A percentile compares a stretch with the other conserved stretches of the same genome.
Evolutionary conservation across 2,888 invertebrate species (phyloP).

Genomic region (Neria commutata): DNA sequence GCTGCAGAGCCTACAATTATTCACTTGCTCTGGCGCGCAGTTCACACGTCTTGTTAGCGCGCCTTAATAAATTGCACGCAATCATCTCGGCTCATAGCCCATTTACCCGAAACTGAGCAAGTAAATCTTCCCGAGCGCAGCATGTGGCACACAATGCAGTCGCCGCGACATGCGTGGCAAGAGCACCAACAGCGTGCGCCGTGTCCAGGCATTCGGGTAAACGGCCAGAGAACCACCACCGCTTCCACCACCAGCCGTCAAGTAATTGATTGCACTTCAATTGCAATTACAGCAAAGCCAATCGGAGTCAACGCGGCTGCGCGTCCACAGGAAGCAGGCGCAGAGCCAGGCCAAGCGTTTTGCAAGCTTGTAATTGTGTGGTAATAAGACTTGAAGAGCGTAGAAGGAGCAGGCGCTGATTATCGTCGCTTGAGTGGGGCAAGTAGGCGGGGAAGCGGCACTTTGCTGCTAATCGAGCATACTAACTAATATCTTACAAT

Average conservation of each 20-base stretch:
- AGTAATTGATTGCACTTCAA: slow-evolving; percentile 55
- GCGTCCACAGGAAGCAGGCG: neutral
- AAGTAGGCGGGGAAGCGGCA: slow-evolving; percentile 9
- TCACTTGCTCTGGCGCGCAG: slow-evolving; percentile 40
- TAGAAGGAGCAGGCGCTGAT: too few relatives aligned
- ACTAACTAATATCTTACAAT: too few relatives aligned
- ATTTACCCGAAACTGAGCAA: slow-evolving; percentile 48
- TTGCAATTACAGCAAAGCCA: slow-evolving; percentile 43
- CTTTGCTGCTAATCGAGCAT: too few relatives aligned
- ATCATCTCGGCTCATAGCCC: slow-evolving; percentile 51
- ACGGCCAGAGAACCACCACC: neutral
- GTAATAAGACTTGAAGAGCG: slow-evolving; percentile 39
- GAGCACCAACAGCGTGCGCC: neutral
- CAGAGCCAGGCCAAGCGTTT: slow-evolving; percentile 12
- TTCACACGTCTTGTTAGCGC: slow-evolving; percentile 54
- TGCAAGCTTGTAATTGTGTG: slow-evolving; percentile 47
- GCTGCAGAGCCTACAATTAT: slow-evolving; percentile 34
- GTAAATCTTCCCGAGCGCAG: slow-evolving; percentile 45
- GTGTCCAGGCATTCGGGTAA: neutral
- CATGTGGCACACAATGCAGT: slow-evolving; percentile 37
- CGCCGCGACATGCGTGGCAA: slow-evolving; percentile 4
- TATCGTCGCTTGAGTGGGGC: too few relatives aligned
- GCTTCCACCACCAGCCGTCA: slow-evolving; percentile 50
- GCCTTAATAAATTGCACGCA: slow-evolving; percentile 54
- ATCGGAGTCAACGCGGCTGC: neutral